Base-by-base conservation (phyloP, 1,140 invertebrate genomes). In the Teleogryllus occipitalis region DNA sequence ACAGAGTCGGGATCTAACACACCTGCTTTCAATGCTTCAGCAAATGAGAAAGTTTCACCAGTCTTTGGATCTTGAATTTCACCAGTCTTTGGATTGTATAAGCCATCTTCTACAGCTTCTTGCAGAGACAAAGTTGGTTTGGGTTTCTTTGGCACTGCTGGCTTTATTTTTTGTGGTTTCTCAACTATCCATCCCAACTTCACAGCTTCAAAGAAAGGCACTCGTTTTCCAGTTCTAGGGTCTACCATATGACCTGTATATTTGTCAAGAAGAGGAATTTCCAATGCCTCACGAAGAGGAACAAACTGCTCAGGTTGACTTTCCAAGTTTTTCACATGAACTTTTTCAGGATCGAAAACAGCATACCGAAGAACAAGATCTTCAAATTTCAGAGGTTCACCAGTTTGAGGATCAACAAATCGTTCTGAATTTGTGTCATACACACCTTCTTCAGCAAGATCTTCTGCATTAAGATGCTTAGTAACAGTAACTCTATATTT, bases 131-230 rank as follows among this genome's bases (percentile, higher is more conserved):
- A 83, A 80, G 80, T 87, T 82, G 14, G 82, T 46, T 21, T 74
- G 81, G 10, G 74, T 14, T 79, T 84, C 81, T 49, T 77, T 75
- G 22, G 76, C 54, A 75, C 85, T 85, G 54, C 75, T 80, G 81
- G 80, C 82, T 82, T 82, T 86, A 84, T 82, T 88, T 86, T 84
- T 90, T 84, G 78, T 89, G 87, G 84, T 85, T 82, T 81, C 87
- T 86, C 83, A 72, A 92, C 90, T 81, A 94, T 92, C 90, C 92
- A 91, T 72, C 90, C 89, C 74, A 90, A 85, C 83, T 93, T 90
- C 65, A 96, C 89, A 81, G 95, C 96, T 84, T 96, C 93, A 86
- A 96, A 92, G 86, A 97, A 95, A 8, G 93, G 90, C 73, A 97
- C 90, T 77, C 91, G 89, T 84, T 93, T 92, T 10, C 95, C 94